These are phyloP conservation scores for Drosophila barbarae DNA, from an alignment of 2,888 invertebrate species.

Conservation along the genomic window DNA sequence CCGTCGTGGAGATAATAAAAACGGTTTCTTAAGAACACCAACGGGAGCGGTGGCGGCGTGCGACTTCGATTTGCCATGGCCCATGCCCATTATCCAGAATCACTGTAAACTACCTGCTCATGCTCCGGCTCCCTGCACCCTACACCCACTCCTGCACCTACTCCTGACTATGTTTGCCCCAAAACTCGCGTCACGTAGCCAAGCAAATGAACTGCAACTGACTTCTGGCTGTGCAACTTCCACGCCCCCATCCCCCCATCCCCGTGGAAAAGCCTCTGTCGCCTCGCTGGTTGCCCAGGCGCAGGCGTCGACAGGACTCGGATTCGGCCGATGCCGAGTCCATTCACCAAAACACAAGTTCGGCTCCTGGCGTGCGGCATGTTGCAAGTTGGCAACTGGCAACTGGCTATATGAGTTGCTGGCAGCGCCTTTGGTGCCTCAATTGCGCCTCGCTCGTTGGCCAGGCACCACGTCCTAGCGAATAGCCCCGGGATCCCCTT, in stretches of 20 bases:
- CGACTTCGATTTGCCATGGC: constrained; percentile 19
- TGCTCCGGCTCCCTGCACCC: not conserved
- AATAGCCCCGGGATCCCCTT: not conserved
- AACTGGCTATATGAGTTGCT: constrained; percentile 43
- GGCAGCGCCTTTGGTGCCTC: constrained; percentile 42
- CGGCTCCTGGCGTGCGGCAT: constrained; percentile 24
- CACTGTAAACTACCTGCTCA: not conserved
- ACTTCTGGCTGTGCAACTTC: constrained; percentile 31
- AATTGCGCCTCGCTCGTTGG: constrained; percentile 63
- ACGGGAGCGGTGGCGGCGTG: no score
- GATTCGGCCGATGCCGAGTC: constrained; percentile 19
- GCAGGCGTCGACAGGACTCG: constrained; percentile 53
- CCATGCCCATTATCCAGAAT: constrained; percentile 25
- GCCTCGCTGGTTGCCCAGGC: constrained; percentile 26
- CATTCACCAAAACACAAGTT: constrained; percentile 57
- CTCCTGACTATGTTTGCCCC: constrained; percentile 4
- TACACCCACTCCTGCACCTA: not conserved
- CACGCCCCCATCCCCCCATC: not conserved
- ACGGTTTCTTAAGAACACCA: constrained; percentile 14
- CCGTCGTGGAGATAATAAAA: constrained; percentile 4
- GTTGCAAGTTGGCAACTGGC: constrained; percentile 25
- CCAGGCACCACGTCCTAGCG: constrained; percentile 50
- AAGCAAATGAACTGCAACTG: constrained; percentile 57
- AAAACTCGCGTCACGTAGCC: constrained; percentile 43
- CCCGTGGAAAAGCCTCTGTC: constrained; percentile 4